Evolutionary conservation across 2,113 vertebrate species (phyloP).

Genomic region (Cynoglossus semilaevis): DNA sequence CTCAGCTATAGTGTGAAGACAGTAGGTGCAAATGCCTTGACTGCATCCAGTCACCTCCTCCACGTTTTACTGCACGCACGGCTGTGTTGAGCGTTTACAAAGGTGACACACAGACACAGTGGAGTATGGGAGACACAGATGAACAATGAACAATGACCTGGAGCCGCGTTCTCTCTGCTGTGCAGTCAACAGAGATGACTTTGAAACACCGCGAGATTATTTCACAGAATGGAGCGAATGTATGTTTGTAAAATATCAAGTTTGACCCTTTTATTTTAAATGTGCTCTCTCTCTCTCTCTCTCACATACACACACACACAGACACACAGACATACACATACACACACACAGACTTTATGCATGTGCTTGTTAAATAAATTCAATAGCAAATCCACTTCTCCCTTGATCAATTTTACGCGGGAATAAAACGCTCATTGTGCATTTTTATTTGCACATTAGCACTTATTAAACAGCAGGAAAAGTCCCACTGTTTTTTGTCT

Average conservation of each 20-base stretch:
- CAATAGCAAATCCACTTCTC: neutral
- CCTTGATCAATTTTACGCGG: neutral
- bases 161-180: neutral
- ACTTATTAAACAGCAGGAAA: neutral
- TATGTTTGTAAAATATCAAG: too few species aligned
- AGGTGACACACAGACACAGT: conserved; percentile 23
- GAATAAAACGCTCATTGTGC: neutral
- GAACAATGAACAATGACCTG: conserved; percentile 32
- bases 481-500: neutral
- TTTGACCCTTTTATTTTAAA: too few species aligned
- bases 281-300: too few species aligned
- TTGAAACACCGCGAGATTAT: too few species aligned
- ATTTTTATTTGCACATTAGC: neutral
- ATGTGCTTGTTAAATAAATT: neutral
- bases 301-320: neutral
- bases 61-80: conserved; percentile 11
- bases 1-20: conserved; percentile 11
- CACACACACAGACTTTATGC: neutral
- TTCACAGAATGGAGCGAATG: too few species aligned
- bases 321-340: neutral
- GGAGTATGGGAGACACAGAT: conserved; percentile 1
- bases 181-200: too few species aligned
- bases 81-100: conserved; percentile 15
- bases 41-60: conserved; percentile 18
- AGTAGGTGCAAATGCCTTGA: conserved; percentile 4